phyloP scores from a whole-genome alignment of 2,113 vertebrate species.

The Carassius carassius region DNA sequence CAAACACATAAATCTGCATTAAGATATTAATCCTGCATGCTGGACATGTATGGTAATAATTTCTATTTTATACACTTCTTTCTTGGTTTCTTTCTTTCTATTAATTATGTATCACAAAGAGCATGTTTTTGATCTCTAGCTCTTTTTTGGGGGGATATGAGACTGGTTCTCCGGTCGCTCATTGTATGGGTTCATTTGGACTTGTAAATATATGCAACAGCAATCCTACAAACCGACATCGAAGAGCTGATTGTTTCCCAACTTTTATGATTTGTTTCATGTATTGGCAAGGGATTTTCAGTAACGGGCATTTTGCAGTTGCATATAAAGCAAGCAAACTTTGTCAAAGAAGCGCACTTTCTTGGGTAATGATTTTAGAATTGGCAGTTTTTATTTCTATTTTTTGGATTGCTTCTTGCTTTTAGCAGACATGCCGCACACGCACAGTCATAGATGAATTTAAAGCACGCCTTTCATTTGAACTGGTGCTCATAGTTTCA shows the following conservation, averaged over 20 bases:
- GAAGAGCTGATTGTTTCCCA: slow-evolving; percentile 78
- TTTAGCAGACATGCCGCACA: slow-evolving; percentile 72
- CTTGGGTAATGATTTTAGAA: slow-evolving; percentile 66
- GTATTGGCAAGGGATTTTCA: slow-evolving; percentile 67
- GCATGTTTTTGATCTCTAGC: slow-evolving; percentile 94
- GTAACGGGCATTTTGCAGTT: slow-evolving; percentile 78
- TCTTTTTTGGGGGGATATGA: slow-evolving; percentile 72
- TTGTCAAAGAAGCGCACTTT: slow-evolving; percentile 89
- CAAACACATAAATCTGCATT: slow-evolving; percentile 90
- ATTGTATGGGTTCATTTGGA: slow-evolving; percentile 73
- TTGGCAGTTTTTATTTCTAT: slow-evolving; percentile 80
- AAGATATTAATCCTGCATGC: slow-evolving; percentile 99
- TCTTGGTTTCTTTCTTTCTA: slow-evolving; percentile 72
- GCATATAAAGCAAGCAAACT: slow-evolving; percentile 82
- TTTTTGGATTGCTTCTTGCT: slow-evolving; percentile 56
- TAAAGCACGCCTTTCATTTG: slow-evolving; percentile 47
- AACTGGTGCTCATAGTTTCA: slow-evolving; percentile 43
- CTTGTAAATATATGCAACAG: slow-evolving; percentile 96
- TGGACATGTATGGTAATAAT: slow-evolving; percentile 99
- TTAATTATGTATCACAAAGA: slow-evolving; percentile 90
- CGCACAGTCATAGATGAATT: slow-evolving; percentile 24
- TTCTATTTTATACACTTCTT: slow-evolving; percentile 96
- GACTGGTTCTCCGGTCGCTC: slow-evolving; percentile 82
- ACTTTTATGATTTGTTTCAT: slow-evolving; percentile 69
- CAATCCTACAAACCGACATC: slow-evolving; percentile 83